Evolutionary conservation across 2,797 vertebrate species (phyloP), one percentile per base, ranked within the genome.

Genomic region (Macrochelys suwanniensis): DNA sequence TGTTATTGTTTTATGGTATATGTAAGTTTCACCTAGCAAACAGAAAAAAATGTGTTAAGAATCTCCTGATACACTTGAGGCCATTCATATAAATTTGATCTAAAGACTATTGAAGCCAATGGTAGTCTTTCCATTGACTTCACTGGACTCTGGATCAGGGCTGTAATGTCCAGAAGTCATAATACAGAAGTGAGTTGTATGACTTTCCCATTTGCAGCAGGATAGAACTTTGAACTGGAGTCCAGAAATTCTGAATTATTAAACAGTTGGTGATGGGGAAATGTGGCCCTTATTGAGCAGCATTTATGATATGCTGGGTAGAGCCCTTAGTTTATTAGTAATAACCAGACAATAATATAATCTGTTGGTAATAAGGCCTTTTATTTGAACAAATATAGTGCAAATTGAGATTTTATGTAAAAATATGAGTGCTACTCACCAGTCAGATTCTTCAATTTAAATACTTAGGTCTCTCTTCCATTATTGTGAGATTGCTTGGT

Each of bases 181-280:
- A 93, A 88, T 54, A 92, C 87, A 50, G 49, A 96, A 94, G 91
- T 90, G 57, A 95, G 71, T 95, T 94, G n/a, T 91, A 90, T 92
- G 88, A 95, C 80, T 59, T 92, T 95, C 89, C 88, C 31, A 74
- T 95, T 97, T 82, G 92, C 94, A 87, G 25, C 6, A 47, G 54
- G 89, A 78, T 87, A 10, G 89, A 47, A 83, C 37, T 87, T 51
- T 89, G 90, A 49, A 5, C 84, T 77, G 89, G 89, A 96, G 90
- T 92, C 93, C 92, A 68, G 89, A 95, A 51, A 89, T 97, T 95
- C 10, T 21, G 68, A 68, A 71, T 71, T 95, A 68, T 91, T 87
- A 68, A 95, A 87, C 84, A 96, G 94, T 93, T 93, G 91, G 82
- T 84, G 88, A 80, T 87, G 80, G 31, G 28, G 80, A 89, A 92